phyloP scores from a whole-genome alignment of 2,113 vertebrate genomes.

The Sula dactylatra region DNA sequence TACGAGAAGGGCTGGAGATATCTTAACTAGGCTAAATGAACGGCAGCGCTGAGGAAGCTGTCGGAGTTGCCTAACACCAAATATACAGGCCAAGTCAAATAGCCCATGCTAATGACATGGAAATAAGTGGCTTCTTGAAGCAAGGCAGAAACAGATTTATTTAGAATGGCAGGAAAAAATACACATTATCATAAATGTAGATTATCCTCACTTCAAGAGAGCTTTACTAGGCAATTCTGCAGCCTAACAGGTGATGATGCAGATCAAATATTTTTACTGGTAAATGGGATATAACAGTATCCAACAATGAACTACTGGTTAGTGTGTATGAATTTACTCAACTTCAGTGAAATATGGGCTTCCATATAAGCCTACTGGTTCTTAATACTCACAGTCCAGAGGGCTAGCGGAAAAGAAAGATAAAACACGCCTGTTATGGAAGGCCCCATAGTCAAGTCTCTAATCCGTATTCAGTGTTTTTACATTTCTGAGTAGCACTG shows the following conservation, averaged over 20 bases:
- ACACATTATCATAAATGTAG: background rate
- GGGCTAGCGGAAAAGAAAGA: background rate
- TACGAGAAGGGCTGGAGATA: conserved; percentile 3
- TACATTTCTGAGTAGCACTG: background rate
- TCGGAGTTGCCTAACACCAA: background rate
- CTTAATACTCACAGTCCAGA: background rate
- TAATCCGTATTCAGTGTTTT: background rate
- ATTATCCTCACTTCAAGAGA: background rate
- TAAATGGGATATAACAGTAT: background rate
- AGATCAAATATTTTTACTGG: background rate
- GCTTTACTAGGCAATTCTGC: background rate
- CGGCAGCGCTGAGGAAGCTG: background rate
- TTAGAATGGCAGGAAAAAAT: background rate
- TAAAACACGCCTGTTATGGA: background rate
- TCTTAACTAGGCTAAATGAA: background rate
- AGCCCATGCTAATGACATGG: background rate
- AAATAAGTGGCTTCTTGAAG: conserved; percentile 27
- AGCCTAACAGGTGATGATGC: background rate
- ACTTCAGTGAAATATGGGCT: background rate
- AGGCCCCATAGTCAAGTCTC: background rate
- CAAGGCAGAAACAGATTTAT: background rate
- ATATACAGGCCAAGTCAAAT: background rate
- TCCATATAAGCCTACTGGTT: background rate
- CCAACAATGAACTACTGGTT: background rate
- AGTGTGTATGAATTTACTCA: background rate